Evolutionary conservation across 1,140 invertebrate species (phyloP), one percentile per base, ranked within the genome.

Genomic region (Leptopilina clavipes): DNA sequence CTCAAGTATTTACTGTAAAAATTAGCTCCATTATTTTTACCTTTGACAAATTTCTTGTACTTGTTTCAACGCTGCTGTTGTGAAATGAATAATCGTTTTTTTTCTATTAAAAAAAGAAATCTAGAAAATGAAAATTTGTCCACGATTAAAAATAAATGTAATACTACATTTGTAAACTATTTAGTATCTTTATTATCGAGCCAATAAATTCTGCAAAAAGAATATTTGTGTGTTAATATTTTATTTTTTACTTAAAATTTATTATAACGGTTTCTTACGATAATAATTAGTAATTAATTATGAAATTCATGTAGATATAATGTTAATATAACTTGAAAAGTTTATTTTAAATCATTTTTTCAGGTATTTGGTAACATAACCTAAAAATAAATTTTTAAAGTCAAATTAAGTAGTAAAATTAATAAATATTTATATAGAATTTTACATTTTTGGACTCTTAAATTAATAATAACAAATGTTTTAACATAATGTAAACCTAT

Each of bases 1-100:
- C 48, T 52, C 12, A 52, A 52, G 48, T n/a, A 52, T 52, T n/a
- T 52, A 52, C 48, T 52, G 48, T 52, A 52, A 52, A 52, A 52
- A 17, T 52, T 40, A 40, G 37, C 5, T 17, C 45, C 48, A 8
- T 52, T n/a, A 52, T 52, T 52, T 52, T 52, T 40, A 52, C 48
- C 14, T 52, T 17, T 52, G 48, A 52, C 48, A 17, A 52, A n/a
- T n/a, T 52, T 52, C 37, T 52, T 52, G 48, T 52, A 52, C 48
- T n/a, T 52, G 48, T 52, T 17, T 52, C 48, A n/a, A 52, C n/a
- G 1, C n/a, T 52, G 48, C n/a, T 17, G 48, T 52, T 17, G 48
- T 52, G 48, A 52, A 52, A 45, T 45, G 11, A n/a, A 17, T 52
- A 52, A n/a, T 52, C 48, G 5, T 52, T 52, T n/a, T 40, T 40